These are phyloP conservation scores for Rattus norvegicus DNA, from an alignment of 2,113 vertebrate species.

Conservation along the genomic window DNA sequence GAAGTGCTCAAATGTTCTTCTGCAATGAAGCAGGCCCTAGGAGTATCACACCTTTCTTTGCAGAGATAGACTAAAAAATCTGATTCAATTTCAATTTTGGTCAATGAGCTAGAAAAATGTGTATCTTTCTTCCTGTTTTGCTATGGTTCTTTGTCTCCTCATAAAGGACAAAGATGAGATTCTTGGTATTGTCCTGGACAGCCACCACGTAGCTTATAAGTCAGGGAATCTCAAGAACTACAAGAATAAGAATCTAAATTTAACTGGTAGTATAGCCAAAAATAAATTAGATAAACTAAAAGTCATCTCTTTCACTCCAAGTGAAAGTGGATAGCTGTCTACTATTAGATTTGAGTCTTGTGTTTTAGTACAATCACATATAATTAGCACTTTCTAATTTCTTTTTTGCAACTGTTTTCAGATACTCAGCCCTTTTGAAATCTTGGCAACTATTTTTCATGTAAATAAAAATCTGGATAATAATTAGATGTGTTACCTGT, in stretches of 20 bases:
- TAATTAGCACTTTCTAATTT: neutral
- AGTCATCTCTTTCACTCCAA: neutral
- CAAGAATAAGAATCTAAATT: neutral
- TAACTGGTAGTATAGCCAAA: neutral
- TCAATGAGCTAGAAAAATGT: neutral
- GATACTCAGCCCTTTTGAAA: slow-evolving; percentile 13
- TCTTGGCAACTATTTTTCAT: neutral
- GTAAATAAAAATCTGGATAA: neutral
- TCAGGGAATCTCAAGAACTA: neutral
- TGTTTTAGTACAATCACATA: neutral
- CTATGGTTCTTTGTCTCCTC: neutral
- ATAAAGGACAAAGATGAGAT: neutral
- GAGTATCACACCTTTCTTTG: neutral
- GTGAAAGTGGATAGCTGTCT: slow-evolving; percentile 19
- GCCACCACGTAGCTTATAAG: neutral
- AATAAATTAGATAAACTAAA: neutral
- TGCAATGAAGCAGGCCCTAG: neutral
- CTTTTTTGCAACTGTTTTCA: neutral
- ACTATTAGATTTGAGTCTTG: neutral
- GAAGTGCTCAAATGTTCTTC: neutral
- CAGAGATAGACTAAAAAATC: neutral
- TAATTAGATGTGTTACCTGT: neutral
- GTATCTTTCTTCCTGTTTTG: neutral
- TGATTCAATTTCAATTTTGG: neutral
- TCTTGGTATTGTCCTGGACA: neutral